These are phyloP conservation scores for Syrista parreyssii DNA, from an alignment of 2,888 invertebrate species.

Conservation along the genomic window DNA sequence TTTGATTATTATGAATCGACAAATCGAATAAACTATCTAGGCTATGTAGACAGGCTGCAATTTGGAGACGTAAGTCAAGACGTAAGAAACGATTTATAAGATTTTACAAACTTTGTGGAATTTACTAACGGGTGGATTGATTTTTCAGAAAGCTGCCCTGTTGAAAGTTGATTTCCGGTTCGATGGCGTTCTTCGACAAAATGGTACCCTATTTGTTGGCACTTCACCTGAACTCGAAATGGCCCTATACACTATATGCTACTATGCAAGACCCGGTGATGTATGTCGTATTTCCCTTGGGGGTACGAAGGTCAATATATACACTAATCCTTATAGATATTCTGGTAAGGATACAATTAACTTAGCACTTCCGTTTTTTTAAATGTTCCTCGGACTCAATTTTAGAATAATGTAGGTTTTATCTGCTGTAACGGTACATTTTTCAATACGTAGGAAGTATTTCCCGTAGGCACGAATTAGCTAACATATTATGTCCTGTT, in stretches of 20 bases:
- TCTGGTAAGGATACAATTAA: slow-evolving; percentile 49
- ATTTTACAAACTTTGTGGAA: not conserved
- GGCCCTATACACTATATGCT: slow-evolving; percentile 72
- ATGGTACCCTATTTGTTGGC: slow-evolving; percentile 67
- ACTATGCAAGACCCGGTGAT: slow-evolving; percentile 67
- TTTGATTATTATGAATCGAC: slow-evolving; percentile 80
- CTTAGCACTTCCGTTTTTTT: slow-evolving; percentile 44
- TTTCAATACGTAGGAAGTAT: no score
- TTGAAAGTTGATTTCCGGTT: slow-evolving; percentile 65
- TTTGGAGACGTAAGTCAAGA: slow-evolving; percentile 74
- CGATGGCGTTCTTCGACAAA: slow-evolving; percentile 60
- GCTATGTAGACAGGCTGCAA: slow-evolving; percentile 77
- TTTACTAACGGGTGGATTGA: not conserved
- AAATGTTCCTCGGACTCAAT: slow-evolving; percentile 4
- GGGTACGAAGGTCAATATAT: slow-evolving; percentile 64
- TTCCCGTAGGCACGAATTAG: no score
- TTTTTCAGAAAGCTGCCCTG: slow-evolving; percentile 59
- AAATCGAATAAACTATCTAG: slow-evolving; percentile 79
- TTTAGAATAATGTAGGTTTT: no score
- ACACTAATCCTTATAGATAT: slow-evolving; percentile 48
- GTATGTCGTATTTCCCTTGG: slow-evolving; percentile 66
- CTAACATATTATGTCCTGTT: no score
- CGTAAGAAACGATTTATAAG: not conserved
- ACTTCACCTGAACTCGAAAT: slow-evolving; percentile 73
- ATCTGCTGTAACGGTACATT: no score